phyloP scores from a whole-genome alignment of 2,797 vertebrate genomes.

The Pipistrellus pygmaeus region DNA sequence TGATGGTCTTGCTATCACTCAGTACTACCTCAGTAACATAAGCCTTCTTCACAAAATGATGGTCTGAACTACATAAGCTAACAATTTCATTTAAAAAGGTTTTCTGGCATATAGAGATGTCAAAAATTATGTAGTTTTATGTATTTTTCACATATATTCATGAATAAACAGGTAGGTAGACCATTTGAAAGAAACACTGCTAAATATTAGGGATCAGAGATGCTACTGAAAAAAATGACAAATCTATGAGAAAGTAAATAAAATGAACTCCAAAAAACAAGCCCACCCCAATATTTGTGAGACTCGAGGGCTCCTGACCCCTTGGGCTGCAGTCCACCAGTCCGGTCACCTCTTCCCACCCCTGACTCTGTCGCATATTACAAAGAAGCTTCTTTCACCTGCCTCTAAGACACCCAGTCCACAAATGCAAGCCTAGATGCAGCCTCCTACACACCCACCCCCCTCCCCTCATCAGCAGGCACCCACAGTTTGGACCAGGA shows the following conservation, averaged over 20 bases:
- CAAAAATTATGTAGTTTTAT: not conserved
- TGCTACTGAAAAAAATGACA: not conserved
- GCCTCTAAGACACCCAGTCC: not conserved
- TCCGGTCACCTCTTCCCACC: not conserved
- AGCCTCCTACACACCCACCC: rapidly evolving
- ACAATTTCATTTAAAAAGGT: constrained; percentile 7
- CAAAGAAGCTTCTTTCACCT: not conserved
- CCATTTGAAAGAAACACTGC: not conserved
- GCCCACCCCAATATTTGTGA: not conserved
- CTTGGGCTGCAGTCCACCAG: not conserved
- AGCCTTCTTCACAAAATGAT: not conserved
- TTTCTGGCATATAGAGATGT: not conserved
- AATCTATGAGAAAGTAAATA: not conserved
- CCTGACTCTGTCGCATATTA: not conserved
- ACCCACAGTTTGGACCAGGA: not conserved
- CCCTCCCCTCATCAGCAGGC: not conserved
- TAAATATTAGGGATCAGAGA: not conserved
- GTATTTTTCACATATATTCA: not conserved
- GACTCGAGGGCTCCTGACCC: not conserved
- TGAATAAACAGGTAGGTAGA: not conserved
- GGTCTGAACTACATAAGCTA: not conserved
- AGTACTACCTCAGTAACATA: not conserved
- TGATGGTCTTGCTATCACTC: not conserved
- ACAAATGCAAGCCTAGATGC: not conserved
- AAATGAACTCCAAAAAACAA: not conserved